Evolutionary conservation across 2,797 vertebrate genomes (phyloP), one percentile per base, ranked within the genome.

Genomic region (Lagocephalus sceleratus): DNA sequence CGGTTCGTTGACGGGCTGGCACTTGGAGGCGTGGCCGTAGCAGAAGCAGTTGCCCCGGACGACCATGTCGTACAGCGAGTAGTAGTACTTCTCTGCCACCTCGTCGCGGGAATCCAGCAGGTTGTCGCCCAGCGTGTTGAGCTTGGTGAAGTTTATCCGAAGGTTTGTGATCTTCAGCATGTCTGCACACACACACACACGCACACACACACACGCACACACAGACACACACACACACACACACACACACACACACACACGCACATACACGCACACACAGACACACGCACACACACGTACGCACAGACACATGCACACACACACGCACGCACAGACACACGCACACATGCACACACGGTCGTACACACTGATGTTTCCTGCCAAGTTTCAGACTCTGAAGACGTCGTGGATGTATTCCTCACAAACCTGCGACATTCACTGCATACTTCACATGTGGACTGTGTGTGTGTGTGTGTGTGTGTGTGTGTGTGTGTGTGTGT

Each of bases 21-120:
- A 99, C 74, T 97, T 91, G 0, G 95, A 95, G 78, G 97, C 95
- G 0, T 99, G 97, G 1, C 97, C 97, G 0, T 99, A 99, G 87
- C 97, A 99, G 90, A 99, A 99, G 63, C 97, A 99, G 86, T 95
- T 99, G 14, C 97, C 97, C 0, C 97, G 94, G 25, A 98, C 93
- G 6, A 99, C 94, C 96, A 99, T 95, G 51, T 99, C 97, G 0
- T 92, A 99, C 41, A 99, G 84, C 5, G 95, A 90, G 0, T 98
- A 99, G 75, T 98, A 99, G 82, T 98, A 99, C 80, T 98, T 99
- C 74, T 98, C 92, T 26, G 90, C 91, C 77, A 98, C 94, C 78
- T 97, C 95, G 23, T 93, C 87, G 38, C 94, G 87, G 0, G 91
- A 92, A 84, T 99, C 95, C 47, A 97, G 71, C 42, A 98, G 90